A percentile compares a stretch with the other conserved stretches of the same genome.
phyloP scores from a whole-genome alignment of 2,113 vertebrate genomes.

The Tiliqua scincoides region DNA sequence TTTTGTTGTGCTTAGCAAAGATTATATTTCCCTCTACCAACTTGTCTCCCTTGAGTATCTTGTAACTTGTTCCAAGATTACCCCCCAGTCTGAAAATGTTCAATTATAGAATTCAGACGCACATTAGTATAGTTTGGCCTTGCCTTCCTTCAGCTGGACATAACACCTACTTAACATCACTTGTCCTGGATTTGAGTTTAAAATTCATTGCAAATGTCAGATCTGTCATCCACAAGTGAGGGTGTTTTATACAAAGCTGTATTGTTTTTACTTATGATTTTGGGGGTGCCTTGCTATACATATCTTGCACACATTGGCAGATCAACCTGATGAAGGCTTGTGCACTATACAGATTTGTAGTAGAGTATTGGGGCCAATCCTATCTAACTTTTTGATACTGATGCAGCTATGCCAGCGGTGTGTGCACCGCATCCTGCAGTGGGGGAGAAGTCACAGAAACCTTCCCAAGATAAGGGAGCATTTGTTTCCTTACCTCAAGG shows the following conservation, averaged over 20 bases:
- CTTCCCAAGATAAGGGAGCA: no score
- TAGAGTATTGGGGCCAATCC: no score
- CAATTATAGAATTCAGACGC: fast-evolving
- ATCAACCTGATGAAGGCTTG: not conserved
- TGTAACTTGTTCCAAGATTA: not conserved
- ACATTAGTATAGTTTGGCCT: not conserved
- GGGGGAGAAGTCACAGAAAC: no score
- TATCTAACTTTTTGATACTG: no score
- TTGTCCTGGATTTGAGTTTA: not conserved
- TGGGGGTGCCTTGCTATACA: fast-evolving
- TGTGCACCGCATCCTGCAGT: no score
- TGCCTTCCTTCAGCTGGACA: not conserved
- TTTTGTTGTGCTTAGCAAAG: not conserved
- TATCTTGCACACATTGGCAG: not conserved
- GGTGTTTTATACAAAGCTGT: not conserved
- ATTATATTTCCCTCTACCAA: not conserved
- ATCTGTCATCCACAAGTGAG: fast-evolving
- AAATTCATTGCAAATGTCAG: fast-evolving
- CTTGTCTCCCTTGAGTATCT: not conserved
- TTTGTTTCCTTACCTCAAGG: no score
- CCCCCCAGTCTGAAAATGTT: not conserved
- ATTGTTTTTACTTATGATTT: fast-evolving
- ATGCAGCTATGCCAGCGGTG: no score
- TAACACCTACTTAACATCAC: not conserved
- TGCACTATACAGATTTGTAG: not conserved